Evolutionary conservation across 2,797 vertebrate genomes (phyloP), one percentile per base, ranked within the genome.

Genomic region (Sebastiscus albofasciatus): DNA sequence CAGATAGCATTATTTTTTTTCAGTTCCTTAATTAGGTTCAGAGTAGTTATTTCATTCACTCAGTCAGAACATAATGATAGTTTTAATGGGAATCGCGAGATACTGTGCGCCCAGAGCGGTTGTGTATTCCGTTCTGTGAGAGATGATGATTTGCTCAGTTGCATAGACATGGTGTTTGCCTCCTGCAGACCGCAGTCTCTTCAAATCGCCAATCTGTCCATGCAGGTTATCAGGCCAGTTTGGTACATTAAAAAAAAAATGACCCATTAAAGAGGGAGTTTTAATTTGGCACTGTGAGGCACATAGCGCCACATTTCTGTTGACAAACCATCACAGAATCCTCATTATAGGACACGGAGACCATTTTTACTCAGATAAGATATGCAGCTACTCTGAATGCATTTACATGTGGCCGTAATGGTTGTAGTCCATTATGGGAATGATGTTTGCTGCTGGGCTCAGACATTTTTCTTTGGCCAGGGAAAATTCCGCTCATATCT

Each of bases 51-150:
- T 89, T 81, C 69, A 83, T 82, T 72, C 79, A 56, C 81, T 86
- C 79, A 77, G 69, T 83, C 75, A 81, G 71, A 89, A 73, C 76
- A 55, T 87, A 91, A 89, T 86, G 79, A 86, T 79, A 60, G 54
- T 82, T 90, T 87, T 86, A 87, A 92, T 93, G 72, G 70, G 81
- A 90, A 85, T 79, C 49, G 55, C 42, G 29, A 72, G 72, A 72
- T 86, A 76, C 65, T 56, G 18, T 74, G 77, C 64, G 74, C 60
- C 54, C 70, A 60, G 64, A 82, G 81, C 67, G 10, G 62, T 77
- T 71, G 42, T 78, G 49, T 70, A 29, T 77, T 77, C 80, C 20
- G 14, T 85, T 87, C 88, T 68, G 33, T 22, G 49, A 78, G 69
- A 79, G 71, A 81, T 88, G 76, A 82, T 84, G 72, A 75, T 90